Conservation (phyloP, 2,888 invertebrate genomes). For the Stenolophus ochropezus region DNA sequence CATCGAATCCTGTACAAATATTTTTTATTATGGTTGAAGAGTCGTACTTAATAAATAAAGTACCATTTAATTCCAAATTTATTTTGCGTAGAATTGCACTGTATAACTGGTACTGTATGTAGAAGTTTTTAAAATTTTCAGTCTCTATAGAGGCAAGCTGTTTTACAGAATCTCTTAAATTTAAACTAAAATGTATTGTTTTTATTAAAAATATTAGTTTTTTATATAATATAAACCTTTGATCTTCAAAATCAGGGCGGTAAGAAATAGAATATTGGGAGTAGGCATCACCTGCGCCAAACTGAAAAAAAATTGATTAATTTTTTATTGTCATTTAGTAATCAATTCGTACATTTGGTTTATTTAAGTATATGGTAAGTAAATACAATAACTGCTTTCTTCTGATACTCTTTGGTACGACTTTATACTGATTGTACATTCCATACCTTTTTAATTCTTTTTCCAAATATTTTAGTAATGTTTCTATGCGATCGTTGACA, state of each 20-base stretch:
- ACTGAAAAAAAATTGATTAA: neutral
- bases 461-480: neutral
- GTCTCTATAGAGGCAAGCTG: neutral
- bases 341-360: neutral
- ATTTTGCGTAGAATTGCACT: neutral
- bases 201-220: neutral
- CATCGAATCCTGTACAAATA: neutral
- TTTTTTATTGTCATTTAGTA: neutral
- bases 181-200: neutral
- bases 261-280: neutral
- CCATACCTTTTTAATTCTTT: neutral
- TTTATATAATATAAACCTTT: no score
- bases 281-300: neutral
- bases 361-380: neutral
- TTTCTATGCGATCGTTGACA: neutral
- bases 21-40: neutral
- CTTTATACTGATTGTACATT: neutral
- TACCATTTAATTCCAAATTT: conserved; percentile 10
- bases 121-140: neutral
- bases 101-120: conserved; percentile 7
- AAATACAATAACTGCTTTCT: neutral
- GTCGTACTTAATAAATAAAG: no score
- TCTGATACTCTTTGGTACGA: neutral
- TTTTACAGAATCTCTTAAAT: neutral
- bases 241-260: neutral